phyloP scores from a whole-genome alignment of 2,888 invertebrate species.

The Drosophila merina region DNA sequence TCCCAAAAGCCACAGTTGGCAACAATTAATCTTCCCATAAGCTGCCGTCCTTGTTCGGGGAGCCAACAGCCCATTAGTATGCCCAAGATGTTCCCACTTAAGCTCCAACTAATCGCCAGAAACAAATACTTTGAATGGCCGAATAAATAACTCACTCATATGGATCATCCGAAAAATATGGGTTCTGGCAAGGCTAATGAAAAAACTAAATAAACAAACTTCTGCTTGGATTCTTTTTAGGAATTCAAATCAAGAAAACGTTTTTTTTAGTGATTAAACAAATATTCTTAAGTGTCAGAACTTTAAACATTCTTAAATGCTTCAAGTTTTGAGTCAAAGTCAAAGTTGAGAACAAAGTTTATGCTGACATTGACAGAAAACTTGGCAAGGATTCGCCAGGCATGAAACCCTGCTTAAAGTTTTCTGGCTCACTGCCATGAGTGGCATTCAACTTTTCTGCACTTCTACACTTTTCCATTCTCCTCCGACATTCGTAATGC shows the following conservation, averaged over 20 bases:
- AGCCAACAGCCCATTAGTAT: slow-evolving; percentile 25
- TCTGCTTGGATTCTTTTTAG: not conserved
- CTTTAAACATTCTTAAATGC: not conserved
- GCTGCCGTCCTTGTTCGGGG: not conserved
- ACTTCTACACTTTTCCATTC: slow-evolving; percentile 5
- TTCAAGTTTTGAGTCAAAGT: not conserved
- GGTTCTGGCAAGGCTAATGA: not conserved
- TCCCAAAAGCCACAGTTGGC: slow-evolving; percentile 1
- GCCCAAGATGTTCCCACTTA: slow-evolving; percentile 7
- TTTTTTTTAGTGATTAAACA: not conserved
- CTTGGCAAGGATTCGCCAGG: slow-evolving; percentile 9
- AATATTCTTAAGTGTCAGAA: not conserved
- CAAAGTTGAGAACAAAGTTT: too few relatives aligned
- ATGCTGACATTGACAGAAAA: slow-evolving; percentile 6
- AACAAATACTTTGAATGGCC: slow-evolving; percentile 19
- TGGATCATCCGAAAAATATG: slow-evolving; percentile 8
- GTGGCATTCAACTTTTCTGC: slow-evolving; percentile 1
- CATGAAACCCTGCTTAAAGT: slow-evolving; percentile 8
- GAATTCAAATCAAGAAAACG: not conserved
- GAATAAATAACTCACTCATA: slow-evolving; percentile 18
- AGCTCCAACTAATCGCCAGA: slow-evolving; percentile 30
- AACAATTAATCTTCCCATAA: slow-evolving; percentile 7
- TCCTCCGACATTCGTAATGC: slow-evolving; percentile 18
- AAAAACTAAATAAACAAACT: slow-evolving; percentile 22
- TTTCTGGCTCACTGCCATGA: slow-evolving; percentile 7